A percentile compares a stretch with the other conserved stretches of the same genome.
Evolutionary conservation across 2,797 vertebrate species (phyloP).

Genomic region (Benthosema pterotum): DNA sequence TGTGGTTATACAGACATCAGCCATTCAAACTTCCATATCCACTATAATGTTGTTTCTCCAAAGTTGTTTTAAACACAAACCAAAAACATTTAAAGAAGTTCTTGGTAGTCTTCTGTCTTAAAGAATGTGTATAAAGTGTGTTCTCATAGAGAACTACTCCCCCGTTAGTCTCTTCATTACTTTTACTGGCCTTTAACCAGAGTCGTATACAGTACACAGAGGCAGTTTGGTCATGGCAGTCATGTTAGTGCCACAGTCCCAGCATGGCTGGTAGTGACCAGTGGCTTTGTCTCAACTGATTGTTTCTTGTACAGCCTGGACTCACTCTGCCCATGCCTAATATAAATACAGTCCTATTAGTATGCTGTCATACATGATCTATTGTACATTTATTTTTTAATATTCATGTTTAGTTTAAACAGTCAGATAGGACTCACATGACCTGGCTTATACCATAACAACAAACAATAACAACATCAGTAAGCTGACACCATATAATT

Average conservation of each 20-base stretch:
- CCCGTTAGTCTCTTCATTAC: slow-evolving; percentile 62
- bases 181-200: slow-evolving; percentile 48
- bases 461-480: slow-evolving; percentile 27
- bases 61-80: slow-evolving; percentile 56
- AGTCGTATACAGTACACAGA: slow-evolving; percentile 46
- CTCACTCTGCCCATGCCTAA: slow-evolving; percentile 12
- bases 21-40: not conserved
- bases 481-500: slow-evolving; percentile 68
- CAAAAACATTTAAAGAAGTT: slow-evolving; percentile 69
- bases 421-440: slow-evolving; percentile 39
- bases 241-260: not conserved
- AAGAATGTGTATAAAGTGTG: slow-evolving; percentile 41
- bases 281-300: slow-evolving; percentile 3
- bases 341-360: slow-evolving; percentile 18
- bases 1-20: slow-evolving; percentile 3
- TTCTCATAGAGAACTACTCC: slow-evolving; percentile 60
- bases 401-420: slow-evolving; percentile 12
- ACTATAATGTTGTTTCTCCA: slow-evolving; percentile 11
- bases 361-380: slow-evolving; percentile 38
- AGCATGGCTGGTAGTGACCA: not conserved
- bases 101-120: slow-evolving; percentile 56
- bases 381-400: not conserved
- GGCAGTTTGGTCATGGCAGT: slow-evolving; percentile 2
- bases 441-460: slow-evolving; percentile 44
- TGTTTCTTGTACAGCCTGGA: not conserved